phyloP scores from a whole-genome alignment of 1,140 invertebrate species.

The Leptinotarsa texana region DNA sequence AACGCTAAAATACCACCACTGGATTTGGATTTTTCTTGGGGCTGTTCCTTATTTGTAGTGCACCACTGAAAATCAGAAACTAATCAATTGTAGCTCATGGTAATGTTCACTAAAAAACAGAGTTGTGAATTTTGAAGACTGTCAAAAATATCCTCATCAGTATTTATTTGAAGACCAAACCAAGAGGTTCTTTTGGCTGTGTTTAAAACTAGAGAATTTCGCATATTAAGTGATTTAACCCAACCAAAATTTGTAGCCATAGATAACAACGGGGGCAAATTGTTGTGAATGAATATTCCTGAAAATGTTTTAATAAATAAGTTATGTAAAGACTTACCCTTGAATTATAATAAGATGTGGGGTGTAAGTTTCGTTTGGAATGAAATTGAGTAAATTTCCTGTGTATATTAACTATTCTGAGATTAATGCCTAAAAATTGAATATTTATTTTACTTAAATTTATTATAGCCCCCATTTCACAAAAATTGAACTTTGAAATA shows the following conservation, averaged over 20 bases:
- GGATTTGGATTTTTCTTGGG: conserved; percentile 28
- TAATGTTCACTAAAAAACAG: no score
- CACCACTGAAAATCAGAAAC: conserved; percentile 29
- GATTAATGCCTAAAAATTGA: conserved; percentile 38
- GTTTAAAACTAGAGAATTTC: no score
- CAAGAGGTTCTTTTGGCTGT: no score
- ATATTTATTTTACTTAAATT: conserved; percentile 44
- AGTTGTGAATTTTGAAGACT: no score
- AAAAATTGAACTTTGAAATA: background rate
- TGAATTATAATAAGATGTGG: background rate
- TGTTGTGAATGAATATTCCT: conserved; percentile 25
- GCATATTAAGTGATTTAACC: no score
- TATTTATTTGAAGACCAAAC: no score
- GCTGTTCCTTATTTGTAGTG: conserved; percentile 23
- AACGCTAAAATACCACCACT: conserved; percentile 43
- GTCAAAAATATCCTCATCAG: no score
- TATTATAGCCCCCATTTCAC: conserved; percentile 40
- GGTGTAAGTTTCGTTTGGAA: conserved; percentile 18
- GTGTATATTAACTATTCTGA: conserved; percentile 29
- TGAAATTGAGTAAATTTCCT: conserved; percentile 37
- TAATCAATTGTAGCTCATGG: no score
- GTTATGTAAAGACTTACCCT: background rate
- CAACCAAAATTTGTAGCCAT: no score
- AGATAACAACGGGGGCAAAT: no score
- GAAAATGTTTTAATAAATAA: background rate